Evolutionary conservation across 2,113 vertebrate species (phyloP), one percentile per base, ranked within the genome.

Genomic region (Atlantisia rogersi): DNA sequence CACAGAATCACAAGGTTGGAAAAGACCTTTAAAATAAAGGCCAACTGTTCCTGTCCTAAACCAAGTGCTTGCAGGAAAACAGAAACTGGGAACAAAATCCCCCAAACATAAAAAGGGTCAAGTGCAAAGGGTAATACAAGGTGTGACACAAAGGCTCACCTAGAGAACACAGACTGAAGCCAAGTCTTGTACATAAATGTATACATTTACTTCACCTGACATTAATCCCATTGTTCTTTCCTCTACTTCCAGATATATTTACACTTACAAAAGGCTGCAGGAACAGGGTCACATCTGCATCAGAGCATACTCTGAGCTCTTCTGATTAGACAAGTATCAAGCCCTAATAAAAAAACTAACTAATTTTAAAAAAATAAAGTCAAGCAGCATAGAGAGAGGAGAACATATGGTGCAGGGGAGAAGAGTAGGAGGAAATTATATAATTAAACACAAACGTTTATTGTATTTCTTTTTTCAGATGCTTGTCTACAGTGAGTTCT

Each of bases 371-470:
- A 82, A 81, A 75, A 76, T 40, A 60, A 80, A 92, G 67, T 76
- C 0, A 0, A 94, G 50, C 82, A 8, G 21, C 81, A 81, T 4
- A 74, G 25, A 71, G 35, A 65, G 58, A 90, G 44, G 3, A 67
- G 59, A 94, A 74, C 90, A 95, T 97, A 92, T 73, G 92, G 90
- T 92, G 55, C 76, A 96, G 53, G 69, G 95, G 88, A 77, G 83
- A 89, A 81, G 58, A 92, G 94, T 84, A 88, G 92, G 88, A 90
- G 50, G 86, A 95, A 96, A 86, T 88, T 0, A 88, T 90, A 94
- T 84, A 91, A 97, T 96, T 96, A 95, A 95, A 95, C 88, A 93
- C n/a, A 91, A 95, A 94, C 77, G 75, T 95, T 97, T 94, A 94
- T 92, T 96, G 59, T 95, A 85, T 94, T 97, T 92, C 88, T 70